Evolutionary conservation across 2,113 vertebrate genomes (phyloP).

Genomic region (Centropus unirufus): DNA sequence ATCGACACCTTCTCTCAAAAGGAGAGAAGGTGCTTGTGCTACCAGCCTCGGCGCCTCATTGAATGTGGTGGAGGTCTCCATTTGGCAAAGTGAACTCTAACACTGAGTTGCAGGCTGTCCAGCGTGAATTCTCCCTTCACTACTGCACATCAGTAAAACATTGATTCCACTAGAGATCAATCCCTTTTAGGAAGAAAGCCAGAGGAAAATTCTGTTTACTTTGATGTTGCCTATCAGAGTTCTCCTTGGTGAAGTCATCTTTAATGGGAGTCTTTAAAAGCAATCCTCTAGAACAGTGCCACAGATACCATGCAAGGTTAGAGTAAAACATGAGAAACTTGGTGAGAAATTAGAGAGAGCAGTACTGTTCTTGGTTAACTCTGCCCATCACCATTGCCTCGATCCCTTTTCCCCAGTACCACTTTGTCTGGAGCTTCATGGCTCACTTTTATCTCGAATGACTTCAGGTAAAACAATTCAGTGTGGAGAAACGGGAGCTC

Average conservation of each 20-base stretch:
- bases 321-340: background rate
- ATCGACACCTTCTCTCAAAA: rapidly evolving
- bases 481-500: background rate
- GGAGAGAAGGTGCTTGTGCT: background rate
- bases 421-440: background rate
- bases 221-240: background rate
- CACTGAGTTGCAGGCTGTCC: background rate
- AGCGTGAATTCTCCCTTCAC: background rate
- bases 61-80: background rate
- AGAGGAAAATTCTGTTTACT: background rate
- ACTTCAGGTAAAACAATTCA: background rate
- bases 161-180: background rate
- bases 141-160: background rate
- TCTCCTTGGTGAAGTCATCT: background rate
- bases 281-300: background rate
- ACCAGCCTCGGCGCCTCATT: background rate
- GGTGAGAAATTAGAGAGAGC: background rate
- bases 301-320: background rate
- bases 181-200: background rate
- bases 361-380: background rate
- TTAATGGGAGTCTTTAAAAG: background rate
- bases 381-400: background rate
- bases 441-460: background rate
- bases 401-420: rapidly evolving
- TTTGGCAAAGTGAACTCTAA: background rate